A percentile compares a stretch with the other conserved stretches of the same genome.
phyloP scores from a whole-genome alignment of 1,140 invertebrate genomes.

The Gerris buenoi region DNA sequence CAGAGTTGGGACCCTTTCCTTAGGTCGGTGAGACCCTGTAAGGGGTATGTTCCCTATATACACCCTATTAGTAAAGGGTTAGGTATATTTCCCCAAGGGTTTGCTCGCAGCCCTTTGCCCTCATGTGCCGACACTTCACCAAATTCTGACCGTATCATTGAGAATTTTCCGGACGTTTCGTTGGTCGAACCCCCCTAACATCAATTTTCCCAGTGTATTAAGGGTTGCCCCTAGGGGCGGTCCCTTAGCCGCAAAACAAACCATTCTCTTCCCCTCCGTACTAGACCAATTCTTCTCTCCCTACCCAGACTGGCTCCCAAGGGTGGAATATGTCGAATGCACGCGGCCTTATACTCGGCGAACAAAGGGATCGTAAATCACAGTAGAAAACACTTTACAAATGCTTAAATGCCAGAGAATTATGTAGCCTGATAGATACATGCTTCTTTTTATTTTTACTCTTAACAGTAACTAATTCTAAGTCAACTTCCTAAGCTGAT shows the following conservation, averaged over 20 bases:
- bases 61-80: neutral
- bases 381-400: neutral
- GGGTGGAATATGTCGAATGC: neutral
- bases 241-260: neutral
- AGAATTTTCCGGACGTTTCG: neutral
- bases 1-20: too few species aligned
- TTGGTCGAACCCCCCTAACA: neutral
- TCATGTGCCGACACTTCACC: neutral
- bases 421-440: too few species aligned
- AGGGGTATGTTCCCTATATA: neutral
- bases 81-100: neutral
- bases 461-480: too few species aligned
- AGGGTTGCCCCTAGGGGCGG: too few species aligned
- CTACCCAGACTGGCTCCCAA: neutral
- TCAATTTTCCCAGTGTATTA: neutral
- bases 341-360: neutral
- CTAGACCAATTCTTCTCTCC: neutral
- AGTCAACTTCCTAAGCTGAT: too few species aligned
- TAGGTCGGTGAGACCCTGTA: too few species aligned
- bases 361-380: neutral
- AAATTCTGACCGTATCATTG: neutral
- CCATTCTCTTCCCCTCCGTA: neutral
- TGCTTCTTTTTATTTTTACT: too few species aligned
- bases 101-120: neutral
- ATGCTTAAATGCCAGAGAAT: too few species aligned